These are phyloP conservation scores for Megaustenia siamemsis DNA, from an alignment of 2,888 invertebrate species.

Conservation along the genomic window DNA sequence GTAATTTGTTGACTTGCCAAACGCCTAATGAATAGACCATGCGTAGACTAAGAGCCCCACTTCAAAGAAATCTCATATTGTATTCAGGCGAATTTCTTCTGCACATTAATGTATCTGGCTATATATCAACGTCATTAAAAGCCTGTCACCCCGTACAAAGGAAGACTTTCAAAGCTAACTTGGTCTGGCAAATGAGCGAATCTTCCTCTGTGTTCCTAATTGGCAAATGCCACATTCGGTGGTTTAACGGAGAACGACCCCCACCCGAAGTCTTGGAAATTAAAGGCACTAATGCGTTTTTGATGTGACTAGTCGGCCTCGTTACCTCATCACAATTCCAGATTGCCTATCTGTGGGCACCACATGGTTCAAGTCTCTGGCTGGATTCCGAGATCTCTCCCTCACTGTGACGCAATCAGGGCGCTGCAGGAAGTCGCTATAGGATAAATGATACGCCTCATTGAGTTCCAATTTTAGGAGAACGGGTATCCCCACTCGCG, in stretches of 20 bases:
- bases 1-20: too few relatives aligned
- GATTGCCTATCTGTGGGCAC: neutral
- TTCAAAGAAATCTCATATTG: neutral
- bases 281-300: slow-evolving; percentile 39
- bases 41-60: too few relatives aligned
- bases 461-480: neutral
- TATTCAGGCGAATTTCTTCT: too few relatives aligned
- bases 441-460: slow-evolving; percentile 32
- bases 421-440: slow-evolving; percentile 13
- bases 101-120: neutral
- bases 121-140: neutral
- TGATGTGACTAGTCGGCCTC: slow-evolving; percentile 22
- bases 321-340: slow-evolving; percentile 31
- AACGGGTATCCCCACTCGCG: too few relatives aligned
- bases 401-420: slow-evolving; percentile 18
- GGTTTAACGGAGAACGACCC: neutral
- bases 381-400: neutral
- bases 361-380: neutral
- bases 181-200: neutral
- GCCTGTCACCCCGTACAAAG: neutral
- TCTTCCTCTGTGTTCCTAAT: neutral
- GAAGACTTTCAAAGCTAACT: neutral
- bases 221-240: slow-evolving; percentile 1
- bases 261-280: neutral
- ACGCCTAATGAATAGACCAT: too few relatives aligned